Evolutionary conservation across 2,113 vertebrate species (phyloP).

Genomic region (Pristiophorus japonicus): DNA sequence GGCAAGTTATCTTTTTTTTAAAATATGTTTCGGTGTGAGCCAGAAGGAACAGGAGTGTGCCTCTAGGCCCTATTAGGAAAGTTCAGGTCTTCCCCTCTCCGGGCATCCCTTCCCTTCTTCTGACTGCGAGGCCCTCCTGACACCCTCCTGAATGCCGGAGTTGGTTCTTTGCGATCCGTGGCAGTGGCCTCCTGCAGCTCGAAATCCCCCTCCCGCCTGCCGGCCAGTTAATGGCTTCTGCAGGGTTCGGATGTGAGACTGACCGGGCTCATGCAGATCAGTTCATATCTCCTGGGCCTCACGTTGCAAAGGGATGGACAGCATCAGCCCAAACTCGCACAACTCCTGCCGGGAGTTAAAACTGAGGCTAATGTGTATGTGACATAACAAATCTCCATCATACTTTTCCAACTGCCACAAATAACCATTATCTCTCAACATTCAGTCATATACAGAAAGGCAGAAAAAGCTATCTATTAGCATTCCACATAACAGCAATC

Average conservation of each 20-base stretch:
- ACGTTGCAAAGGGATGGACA: too few relatives aligned
- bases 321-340: too few relatives aligned
- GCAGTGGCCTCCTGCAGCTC: neutral
- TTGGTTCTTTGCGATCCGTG: neutral
- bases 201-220: neutral
- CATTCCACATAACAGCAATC: neutral
- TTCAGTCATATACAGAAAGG: neutral
- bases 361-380: neutral
- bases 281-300: neutral
- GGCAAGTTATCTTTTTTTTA: too few relatives aligned
- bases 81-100: neutral
- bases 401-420: neutral
- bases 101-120: neutral
- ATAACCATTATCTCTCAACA: neutral
- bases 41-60: neutral
- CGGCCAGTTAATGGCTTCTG: neutral
- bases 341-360: neutral
- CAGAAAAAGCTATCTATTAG: neutral
- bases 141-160: neutral
- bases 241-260: neutral
- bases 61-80: neutral
- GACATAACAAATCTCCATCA: neutral
- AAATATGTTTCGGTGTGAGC: neutral
- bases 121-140: neutral
- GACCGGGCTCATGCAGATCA: neutral